These are phyloP conservation scores for Lepidurus couesii DNA, from an alignment of 1,140 invertebrate genomes.

Conservation along the genomic window DNA sequence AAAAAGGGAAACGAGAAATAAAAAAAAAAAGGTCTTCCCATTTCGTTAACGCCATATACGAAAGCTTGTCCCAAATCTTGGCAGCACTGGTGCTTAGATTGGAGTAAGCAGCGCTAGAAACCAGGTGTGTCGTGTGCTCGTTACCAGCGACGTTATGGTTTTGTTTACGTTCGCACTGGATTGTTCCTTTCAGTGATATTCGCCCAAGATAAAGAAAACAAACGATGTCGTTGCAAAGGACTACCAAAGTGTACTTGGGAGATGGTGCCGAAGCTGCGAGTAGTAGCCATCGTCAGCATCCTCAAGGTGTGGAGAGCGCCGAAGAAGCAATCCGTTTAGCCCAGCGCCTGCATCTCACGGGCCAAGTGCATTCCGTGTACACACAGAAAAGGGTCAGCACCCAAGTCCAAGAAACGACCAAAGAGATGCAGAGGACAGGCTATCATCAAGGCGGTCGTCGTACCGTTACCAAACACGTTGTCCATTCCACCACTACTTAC, in stretches of 20 bases:
- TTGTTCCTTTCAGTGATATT: neutral
- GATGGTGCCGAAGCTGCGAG: neutral
- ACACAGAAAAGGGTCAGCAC: conserved; percentile 75
- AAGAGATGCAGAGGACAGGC: conserved; percentile 64
- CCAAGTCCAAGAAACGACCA: conserved; percentile 62
- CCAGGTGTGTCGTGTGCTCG: conserved; percentile 12
- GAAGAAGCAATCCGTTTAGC: conserved; percentile 27
- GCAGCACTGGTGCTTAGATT: conserved; percentile 14
- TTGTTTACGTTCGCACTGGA: neutral
- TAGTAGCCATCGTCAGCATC: neutral
- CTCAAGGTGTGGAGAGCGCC: neutral
- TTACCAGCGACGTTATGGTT: neutral
- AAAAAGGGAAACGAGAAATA: neutral
- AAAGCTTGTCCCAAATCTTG: conserved; percentile 7
- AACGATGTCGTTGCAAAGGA: neutral
- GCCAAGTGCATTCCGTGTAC: conserved; percentile 65
- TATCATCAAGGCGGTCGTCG: conserved; percentile 52
- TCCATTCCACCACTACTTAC: conserved; percentile 82
- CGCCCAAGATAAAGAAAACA: neutral
- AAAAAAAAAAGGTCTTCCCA: conserved; percentile 9
- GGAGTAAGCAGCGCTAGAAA: neutral
- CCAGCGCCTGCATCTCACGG: conserved; percentile 36
- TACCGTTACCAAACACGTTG: conserved; percentile 72
- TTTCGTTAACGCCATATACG: neutral
- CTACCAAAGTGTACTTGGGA: neutral